Base-by-base conservation (phyloP, 1,140 invertebrate species). In the Bombus waltoni region DNA sequence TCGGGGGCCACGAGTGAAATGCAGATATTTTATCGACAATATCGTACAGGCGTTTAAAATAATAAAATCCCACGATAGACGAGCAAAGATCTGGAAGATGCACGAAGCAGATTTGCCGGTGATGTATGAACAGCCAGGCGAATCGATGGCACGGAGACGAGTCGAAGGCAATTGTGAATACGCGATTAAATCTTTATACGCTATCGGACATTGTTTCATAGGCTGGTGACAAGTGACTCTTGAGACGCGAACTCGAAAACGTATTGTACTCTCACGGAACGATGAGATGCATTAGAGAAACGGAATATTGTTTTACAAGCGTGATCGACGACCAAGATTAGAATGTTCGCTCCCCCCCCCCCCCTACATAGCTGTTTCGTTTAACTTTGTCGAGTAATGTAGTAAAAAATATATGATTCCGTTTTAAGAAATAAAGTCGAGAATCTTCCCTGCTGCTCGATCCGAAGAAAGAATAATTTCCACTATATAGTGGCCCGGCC, bases 81-180 rank as follows among this genome's bases (percentile, higher is more conserved):
- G 90, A 85, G 86, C 72, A 83, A 83, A 90, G 92, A 93, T 92
- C 90, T 90, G 70, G 81, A 76, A 93, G 93, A 94, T 94, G 83
- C 92, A 91, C 92, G 92, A 92, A 91, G 83, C 59, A 93, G 92
- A 93, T 94, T 92, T 73, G 22, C 72, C 74, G 76, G 77, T 93
- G 91, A 93, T 93, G 70, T 92, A 93, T 89, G 93, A 89, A 6
- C 83, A 85, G 72, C 70, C 81, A 72, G n/a, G 79, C 38, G 79
- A 84, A 89, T 88, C 83, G 87, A 87, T 81, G 80, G 79, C 86
- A 86, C 86, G 81, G 87, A 75, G 90, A 79, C 76, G 65, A 81
- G 77, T 40, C 68, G 42, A 81, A 85, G 83, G 70, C 78, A 44
- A 85, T 85, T 81, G 68, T 73, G 78, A 68, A 42, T 42, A 25